Base-by-base conservation (phyloP, 2,888 invertebrate species). In the Carcina quercana region DNA sequence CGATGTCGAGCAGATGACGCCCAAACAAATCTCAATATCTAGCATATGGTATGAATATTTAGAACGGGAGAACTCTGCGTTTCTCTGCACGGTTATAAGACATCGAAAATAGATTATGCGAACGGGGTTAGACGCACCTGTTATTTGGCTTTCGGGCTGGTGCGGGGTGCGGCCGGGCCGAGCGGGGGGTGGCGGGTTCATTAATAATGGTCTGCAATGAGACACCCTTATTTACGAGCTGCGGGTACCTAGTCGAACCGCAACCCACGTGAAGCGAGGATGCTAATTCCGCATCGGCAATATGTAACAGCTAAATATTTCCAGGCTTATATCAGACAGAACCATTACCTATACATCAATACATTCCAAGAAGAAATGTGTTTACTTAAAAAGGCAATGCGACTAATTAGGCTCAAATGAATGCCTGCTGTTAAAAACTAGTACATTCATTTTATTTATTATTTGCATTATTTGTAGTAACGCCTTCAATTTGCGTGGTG, bases 71-170 rank as follows among this genome's bases (percentile, higher is more conserved):
- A 69, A 70, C 76, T 71, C 70, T 71, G 62, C 69, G 71, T 68
- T 74, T 68, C 79, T 74, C 70, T 68, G 72, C 74, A 72, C 78
- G 68, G 73, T 70, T 76, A 73, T 76, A 80, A 79, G 79, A 76
- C 76, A 78, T 78, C 82, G 74, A 78, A 83, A 83, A 83, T 83
- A 83, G 83, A 82, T 80, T 80, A 73, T 80, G 78, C 80, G 78
- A 83, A 83, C 70, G 79, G 80, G 83, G 83, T 80, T 83, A 83
- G 75, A 72, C 82, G 74, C 83, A 83, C 83, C 83, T 83, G 83
- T 82, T 80, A 78, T 79, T 80, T 75, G 66, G 75, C 75, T 79
- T 76, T 68, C 63, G 58, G 65, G 69, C 59, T 61, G 62, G 63
- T 59, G 66, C 63, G 69, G 66, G 53, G 56, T 50, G 38, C 62